Percentiles rank a stretch among this genome's conserved stretches.
Evolutionary conservation across 2,888 invertebrate genomes (phyloP).

Genomic region (Megaustenia siamemsis): DNA sequence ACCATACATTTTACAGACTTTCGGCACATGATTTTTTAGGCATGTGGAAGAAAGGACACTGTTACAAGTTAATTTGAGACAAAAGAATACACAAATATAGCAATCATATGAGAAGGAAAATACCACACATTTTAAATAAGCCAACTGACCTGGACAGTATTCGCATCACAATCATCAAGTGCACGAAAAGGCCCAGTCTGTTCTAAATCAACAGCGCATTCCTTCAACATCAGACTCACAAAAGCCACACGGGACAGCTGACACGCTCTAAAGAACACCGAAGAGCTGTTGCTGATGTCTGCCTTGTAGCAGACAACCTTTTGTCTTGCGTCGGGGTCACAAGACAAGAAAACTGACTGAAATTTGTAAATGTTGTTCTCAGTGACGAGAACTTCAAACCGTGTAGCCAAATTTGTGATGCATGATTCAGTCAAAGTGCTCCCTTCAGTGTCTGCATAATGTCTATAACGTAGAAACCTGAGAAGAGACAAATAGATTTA

Average conservation of each 20-base stretch:
- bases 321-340: neutral
- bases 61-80: too few species aligned
- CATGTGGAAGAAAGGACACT: too few species aligned
- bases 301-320: constrained; percentile 30
- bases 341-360: neutral
- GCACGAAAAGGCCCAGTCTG: constrained; percentile 22
- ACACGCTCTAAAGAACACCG: constrained; percentile 46
- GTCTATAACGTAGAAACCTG: constrained; percentile 2
- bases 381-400: neutral
- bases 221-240: constrained; percentile 36
- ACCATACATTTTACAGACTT: too few species aligned
- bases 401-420: neutral
- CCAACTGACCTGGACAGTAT: too few species aligned
- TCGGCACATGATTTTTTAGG: too few species aligned
- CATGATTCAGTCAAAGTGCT: neutral
- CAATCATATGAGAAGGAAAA: too few species aligned
- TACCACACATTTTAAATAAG: too few species aligned
- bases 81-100: too few species aligned
- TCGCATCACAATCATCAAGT: too few species aligned
- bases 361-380: constrained; percentile 21
- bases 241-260: constrained; percentile 20
- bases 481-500: neutral
- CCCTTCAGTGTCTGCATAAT: neutral
- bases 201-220: constrained; percentile 40
- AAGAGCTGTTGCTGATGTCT: neutral